Percentiles rank a stretch among this genome's conserved stretches.
Evolutionary conservation across 2,888 invertebrate genomes (phyloP).

Genomic region (Thecocarcelia acutangulata): DNA sequence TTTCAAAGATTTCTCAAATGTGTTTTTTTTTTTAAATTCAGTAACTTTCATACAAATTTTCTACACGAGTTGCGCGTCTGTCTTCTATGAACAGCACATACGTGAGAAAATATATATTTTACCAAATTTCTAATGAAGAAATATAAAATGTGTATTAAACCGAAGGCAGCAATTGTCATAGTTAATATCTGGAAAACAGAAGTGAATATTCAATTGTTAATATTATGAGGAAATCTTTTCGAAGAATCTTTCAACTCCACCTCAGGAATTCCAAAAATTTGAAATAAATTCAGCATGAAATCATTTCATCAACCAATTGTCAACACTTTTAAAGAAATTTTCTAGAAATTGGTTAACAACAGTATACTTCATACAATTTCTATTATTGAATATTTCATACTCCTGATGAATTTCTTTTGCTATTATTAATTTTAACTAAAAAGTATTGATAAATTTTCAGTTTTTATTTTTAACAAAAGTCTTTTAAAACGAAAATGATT

Average conservation of each 20-base stretch:
- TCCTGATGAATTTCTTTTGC: slow-evolving; percentile 35
- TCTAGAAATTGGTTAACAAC: background rate
- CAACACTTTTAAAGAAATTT: slow-evolving; percentile 49
- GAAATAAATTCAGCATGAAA: slow-evolving; percentile 53
- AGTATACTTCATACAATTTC: no score
- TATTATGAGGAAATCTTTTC: slow-evolving; percentile 18
- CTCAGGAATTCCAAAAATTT: slow-evolving; percentile 48
- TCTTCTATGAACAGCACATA: no score
- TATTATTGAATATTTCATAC: slow-evolving; percentile 30
- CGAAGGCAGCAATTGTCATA: no score
- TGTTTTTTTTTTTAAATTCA: no score
- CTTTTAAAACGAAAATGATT: slow-evolving; percentile 49
- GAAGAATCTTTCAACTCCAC: slow-evolving; percentile 33
- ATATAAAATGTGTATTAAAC: no score
- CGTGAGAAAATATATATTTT: no score
- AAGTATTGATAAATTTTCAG: slow-evolving; percentile 54
- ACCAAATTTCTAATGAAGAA: no score
- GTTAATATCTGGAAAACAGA: no score
- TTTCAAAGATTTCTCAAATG: no score
- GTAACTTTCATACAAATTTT: no score
- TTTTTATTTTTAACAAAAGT: slow-evolving; percentile 18
- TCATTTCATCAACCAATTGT: slow-evolving; percentile 57
- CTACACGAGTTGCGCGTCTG: no score
- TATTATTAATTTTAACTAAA: slow-evolving; percentile 14
- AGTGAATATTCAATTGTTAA: no score